Conservation (phyloP, 2,113 vertebrate species). For the Phoenicopterus ruber region DNA sequence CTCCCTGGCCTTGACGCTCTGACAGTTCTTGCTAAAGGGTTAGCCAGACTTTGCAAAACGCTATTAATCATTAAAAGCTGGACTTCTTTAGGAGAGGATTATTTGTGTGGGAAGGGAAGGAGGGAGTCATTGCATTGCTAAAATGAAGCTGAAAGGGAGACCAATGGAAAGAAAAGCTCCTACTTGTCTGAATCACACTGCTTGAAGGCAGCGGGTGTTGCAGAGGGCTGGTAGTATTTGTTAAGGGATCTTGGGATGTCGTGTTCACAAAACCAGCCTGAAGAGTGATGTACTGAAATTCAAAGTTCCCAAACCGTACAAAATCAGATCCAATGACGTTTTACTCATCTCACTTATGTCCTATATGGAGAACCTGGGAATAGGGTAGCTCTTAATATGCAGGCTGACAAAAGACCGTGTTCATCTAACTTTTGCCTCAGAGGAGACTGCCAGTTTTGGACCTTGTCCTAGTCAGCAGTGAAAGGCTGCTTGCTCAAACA, state of each 20-base stretch:
- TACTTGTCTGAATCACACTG: slow-evolving; percentile 4
- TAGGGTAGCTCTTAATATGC: not conserved
- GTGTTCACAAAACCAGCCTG: not conserved
- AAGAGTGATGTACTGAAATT: not conserved
- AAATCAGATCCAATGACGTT: not conserved
- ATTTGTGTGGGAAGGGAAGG: not conserved
- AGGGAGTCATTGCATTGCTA: not conserved
- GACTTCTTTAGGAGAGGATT: not conserved
- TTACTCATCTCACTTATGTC: not conserved
- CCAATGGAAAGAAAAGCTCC: slow-evolving; percentile 17
- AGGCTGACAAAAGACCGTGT: not conserved
- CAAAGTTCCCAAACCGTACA: not conserved
- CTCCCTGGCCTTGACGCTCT: not conserved
- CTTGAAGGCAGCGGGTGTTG: not conserved
- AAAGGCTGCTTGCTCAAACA: not conserved
- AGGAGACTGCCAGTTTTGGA: not conserved
- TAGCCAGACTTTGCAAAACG: not conserved
- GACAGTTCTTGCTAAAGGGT: not conserved
- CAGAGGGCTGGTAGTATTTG: not conserved
- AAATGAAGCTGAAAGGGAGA: not conserved
- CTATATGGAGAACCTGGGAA: not conserved
- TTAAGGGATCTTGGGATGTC: not conserved
- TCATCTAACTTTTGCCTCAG: not conserved
- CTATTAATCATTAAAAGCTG: not conserved
- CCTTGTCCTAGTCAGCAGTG: not conserved